Evolutionary conservation across 2,113 vertebrate species (phyloP).

Genomic region (Ancistrus triradiatus): DNA sequence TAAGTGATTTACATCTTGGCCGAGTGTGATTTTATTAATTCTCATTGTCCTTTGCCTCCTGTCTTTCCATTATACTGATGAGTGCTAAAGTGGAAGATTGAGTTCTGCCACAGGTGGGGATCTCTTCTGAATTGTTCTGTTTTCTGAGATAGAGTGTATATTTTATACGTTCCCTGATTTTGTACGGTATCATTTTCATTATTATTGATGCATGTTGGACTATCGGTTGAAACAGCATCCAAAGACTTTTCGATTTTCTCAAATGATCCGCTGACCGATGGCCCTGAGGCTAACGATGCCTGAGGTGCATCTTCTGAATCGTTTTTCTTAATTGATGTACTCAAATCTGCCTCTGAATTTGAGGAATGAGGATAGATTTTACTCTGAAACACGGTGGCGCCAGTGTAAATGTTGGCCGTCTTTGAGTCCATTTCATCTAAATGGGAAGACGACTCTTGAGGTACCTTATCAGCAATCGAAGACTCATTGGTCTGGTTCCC

Average conservation of each 20-base stretch:
- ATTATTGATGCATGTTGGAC: constrained; percentile 28
- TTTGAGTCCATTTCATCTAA: constrained; percentile 39
- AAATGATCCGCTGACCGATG: constrained; percentile 17
- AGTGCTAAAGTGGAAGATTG: too few relatives aligned
- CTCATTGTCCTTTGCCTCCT: constrained; percentile 63
- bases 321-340: too few relatives aligned
- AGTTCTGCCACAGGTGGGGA: too few relatives aligned
- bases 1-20: constrained; percentile 46
- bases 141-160: too few relatives aligned
- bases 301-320: not conserved
- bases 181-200: constrained; percentile 8
- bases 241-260: constrained; percentile 33
- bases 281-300: not conserved
- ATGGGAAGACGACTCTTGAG: constrained; percentile 30
- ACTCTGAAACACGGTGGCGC: not conserved
- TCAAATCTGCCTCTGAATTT: constrained; percentile 35
- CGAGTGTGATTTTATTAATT: constrained; percentile 50
- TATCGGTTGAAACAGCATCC: constrained; percentile 27
- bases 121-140: too few relatives aligned
- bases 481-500: constrained; percentile 18
- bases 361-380: constrained; percentile 12
- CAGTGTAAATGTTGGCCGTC: constrained; percentile 7
- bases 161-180: constrained; percentile 33
- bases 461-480: constrained; percentile 30
- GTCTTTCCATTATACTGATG: too few relatives aligned